Evolutionary conservation across 2,797 vertebrate genomes (phyloP), one percentile per base, ranked within the genome.

Genomic region (Cheirogaleus major): DNA sequence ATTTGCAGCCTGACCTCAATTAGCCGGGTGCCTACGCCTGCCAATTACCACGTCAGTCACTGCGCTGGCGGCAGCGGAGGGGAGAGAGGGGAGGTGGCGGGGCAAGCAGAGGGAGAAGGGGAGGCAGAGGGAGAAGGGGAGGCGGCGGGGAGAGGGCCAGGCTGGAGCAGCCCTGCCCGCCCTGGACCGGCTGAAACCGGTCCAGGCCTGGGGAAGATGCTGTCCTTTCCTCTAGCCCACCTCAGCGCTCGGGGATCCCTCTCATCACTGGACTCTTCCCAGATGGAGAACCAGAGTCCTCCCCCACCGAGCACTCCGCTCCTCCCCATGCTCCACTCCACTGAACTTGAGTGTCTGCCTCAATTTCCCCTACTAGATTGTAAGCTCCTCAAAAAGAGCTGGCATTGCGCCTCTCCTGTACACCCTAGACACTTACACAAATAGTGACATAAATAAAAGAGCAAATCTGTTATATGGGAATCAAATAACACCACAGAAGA

Each of bases 1-100:
- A 70, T 95, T 89, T 27, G 70, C 88, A 91, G 72, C 92, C 87
- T 83, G 97, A 97, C 97, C 97, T 97, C 97, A 96, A 97, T 97
- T 97, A 98, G 97, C 96, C 93, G 4, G 4, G 48, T 22, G 95
- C 95, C 97, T 52, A 73, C 57, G 43, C 72, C 63, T 35, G 41
- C 95, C 97, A 96, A 95, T 98, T 96, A 97, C 82, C 35, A 22
- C 75, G 95, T 97, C 98, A 95, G 94, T 98, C 97, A 97, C 76
- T 0, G 88, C 14, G 14, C 73, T 1, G 0, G 48, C n/a, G 32
- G 2, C 20, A 30, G 2, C 22, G 8, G 1, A 65, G 38, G 17
- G 69, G 48, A 79, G 10, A 17, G 5, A 1, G n/a, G 10, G 5
- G 52, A 2, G 1, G 59, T 10, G 2, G n/a, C 0, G 1, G 14